A percentile compares a stretch with the other conserved stretches of the same genome.
phyloP scores from a whole-genome alignment of 2,888 invertebrate species.

The Hyposoter dolosus region DNA sequence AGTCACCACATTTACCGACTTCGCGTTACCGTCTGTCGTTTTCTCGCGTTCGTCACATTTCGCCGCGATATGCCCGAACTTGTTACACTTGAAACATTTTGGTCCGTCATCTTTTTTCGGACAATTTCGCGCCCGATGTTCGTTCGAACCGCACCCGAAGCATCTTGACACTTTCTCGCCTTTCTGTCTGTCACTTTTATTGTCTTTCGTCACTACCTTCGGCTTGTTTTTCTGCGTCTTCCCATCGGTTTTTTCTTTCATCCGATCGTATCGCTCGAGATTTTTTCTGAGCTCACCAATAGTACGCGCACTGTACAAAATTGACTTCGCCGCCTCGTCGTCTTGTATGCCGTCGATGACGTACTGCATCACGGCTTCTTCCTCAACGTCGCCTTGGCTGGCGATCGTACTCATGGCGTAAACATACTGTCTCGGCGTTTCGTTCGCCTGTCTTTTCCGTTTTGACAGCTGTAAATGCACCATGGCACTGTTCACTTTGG shows the following conservation, averaged over 20 bases:
- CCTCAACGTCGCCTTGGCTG: conserved; percentile 61
- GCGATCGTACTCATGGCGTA: conserved; percentile 68
- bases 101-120: conserved; percentile 49
- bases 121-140: conserved; percentile 46
- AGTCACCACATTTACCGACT: conserved; percentile 14
- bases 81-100: conserved; percentile 61
- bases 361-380: conserved; percentile 62
- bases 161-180: conserved; percentile 46
- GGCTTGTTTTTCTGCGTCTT: conserved; percentile 17
- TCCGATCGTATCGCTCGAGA: conserved; percentile 48
- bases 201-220: conserved; percentile 2
- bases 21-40: conserved; percentile 1
- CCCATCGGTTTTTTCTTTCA: conserved; percentile 14
- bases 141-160: conserved; percentile 46
- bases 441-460: conserved; percentile 46
- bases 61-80: conserved; percentile 62
- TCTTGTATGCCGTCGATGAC: conserved; percentile 54
- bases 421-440: conserved; percentile 66
- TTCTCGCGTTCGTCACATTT: conserved; percentile 43
- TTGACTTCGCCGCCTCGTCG: conserved; percentile 55
- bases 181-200: conserved; percentile 26
- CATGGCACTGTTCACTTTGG: conserved; percentile 62
- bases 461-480: conserved; percentile 62
- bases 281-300: conserved; percentile 59
- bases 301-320: conserved; percentile 56